Evolutionary conservation across 2,113 vertebrate species (phyloP).

Genomic region (Serilophus lunatus): DNA sequence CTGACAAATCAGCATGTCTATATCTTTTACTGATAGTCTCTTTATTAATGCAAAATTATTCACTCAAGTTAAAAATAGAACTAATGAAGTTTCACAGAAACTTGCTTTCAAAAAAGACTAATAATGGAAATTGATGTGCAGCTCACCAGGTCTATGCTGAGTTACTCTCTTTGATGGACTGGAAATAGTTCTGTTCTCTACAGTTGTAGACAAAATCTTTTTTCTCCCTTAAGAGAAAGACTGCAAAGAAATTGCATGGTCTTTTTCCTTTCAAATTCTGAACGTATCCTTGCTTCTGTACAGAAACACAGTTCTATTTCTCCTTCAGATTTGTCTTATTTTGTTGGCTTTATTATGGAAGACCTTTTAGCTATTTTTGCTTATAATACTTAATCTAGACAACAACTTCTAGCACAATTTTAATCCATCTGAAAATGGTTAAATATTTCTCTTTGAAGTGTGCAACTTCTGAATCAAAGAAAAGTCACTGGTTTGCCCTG

Average conservation of each 20-base stretch:
- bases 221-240: conserved; percentile 40
- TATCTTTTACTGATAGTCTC: conserved; percentile 5
- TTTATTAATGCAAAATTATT: conserved; percentile 7
- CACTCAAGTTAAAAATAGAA: conserved; percentile 6
- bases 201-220: conserved; percentile 8
- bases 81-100: neutral
- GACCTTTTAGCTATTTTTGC: neutral
- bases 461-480: neutral
- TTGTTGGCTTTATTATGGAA: neutral
- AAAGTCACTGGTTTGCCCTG: neutral
- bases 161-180: conserved; percentile 26
- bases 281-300: neutral
- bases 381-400: neutral
- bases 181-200: conserved; percentile 25
- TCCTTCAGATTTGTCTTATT: neutral
- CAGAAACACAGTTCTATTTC: neutral
- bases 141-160: conserved; percentile 12
- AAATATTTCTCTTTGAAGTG: neutral
- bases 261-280: neutral
- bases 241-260: neutral
- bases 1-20: neutral
- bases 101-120: neutral
- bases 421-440: neutral
- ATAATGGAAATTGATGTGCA: neutral
- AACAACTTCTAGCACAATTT: neutral